A percentile compares a stretch with the other conserved stretches of the same genome.
Conservation (phyloP, 2,888 invertebrate genomes). For the Volucella zonaria region DNA sequence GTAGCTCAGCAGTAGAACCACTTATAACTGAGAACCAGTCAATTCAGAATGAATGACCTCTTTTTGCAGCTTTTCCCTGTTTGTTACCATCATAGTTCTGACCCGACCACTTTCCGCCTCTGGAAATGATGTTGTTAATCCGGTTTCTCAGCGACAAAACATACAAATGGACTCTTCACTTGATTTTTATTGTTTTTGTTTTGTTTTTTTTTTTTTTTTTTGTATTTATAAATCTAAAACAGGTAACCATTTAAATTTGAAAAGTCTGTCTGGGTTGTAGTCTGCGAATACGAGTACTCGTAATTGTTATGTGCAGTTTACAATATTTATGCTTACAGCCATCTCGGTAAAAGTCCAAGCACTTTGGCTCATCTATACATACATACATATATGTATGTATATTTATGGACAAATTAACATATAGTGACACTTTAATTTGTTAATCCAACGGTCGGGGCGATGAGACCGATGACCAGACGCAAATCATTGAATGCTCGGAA, state of each 20-base stretch:
- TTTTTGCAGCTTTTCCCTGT: constrained; percentile 40
- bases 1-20: constrained; percentile 34
- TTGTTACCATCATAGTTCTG: constrained; percentile 25
- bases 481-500: constrained; percentile 26
- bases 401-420: no score
- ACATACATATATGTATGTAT: no score
- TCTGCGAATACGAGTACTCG: no score
- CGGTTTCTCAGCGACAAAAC: constrained; percentile 54
- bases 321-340: no score
- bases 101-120: constrained; percentile 37
- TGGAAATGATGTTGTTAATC: constrained; percentile 42
- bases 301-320: no score
- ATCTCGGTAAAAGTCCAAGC: no score
- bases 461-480: constrained; percentile 15
- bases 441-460: neutral
- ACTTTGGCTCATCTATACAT: no score
- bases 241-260: no score
- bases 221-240: no score
- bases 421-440: neutral
- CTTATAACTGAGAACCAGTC: constrained; percentile 3
- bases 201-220: no score
- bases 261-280: no score
- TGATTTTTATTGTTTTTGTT: neutral
- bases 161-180: constrained; percentile 45
- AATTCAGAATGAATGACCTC: constrained; percentile 45